Evolutionary conservation across 2,888 invertebrate genomes (phyloP), one percentile per base, ranked within the genome.

Genomic region (Augochlorella aurata): DNA sequence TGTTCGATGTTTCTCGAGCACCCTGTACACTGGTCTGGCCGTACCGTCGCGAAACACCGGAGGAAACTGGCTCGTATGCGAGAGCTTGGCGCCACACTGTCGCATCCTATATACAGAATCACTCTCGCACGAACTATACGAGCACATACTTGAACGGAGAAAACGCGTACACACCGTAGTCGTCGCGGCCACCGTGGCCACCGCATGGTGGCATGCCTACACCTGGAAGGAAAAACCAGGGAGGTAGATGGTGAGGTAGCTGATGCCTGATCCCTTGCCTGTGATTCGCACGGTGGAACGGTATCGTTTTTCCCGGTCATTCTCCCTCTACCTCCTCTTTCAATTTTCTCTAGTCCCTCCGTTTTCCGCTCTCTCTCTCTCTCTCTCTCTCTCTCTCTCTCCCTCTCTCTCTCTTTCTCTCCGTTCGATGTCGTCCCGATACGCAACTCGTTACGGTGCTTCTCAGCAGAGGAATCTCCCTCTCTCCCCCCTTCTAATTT

Each of bases 41-140:
- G 61, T 24, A 75, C 24, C 72, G 77, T 75, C 72, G 76, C 75
- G 49, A 77, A 79, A 76, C 77, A 81, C 80, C 77, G 74, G 75
- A 80, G 84, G 85, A 80, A 83, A 79, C 77, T 77, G 74, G 80
- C 75, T 82, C 78, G 83, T 82, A 80, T 83, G 83, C 87, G 84
- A 85, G 89, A 82, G 81, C 77, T 89, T 90, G 91, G 91, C 91
- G 91, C 91, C 91, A 88, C 83, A 89, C 87, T 91, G 91, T 92
- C 91, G 91, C 89, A 91, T 91, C 91, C 89, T 89, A 90, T 90
- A 90, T 88, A 89, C 83, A 88, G 88, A 79, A 89, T 87, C 83
- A 79, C 84, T 88, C 86, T 87, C 86, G 80, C 80, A 82, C 77
- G 54, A 80, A 76, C 72, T 78, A 76, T 70, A 74, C 73, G 68